These are phyloP conservation scores for Oreochromis grahami DNA, from an alignment of 2,797 vertebrate species.

Conservation along the genomic window DNA sequence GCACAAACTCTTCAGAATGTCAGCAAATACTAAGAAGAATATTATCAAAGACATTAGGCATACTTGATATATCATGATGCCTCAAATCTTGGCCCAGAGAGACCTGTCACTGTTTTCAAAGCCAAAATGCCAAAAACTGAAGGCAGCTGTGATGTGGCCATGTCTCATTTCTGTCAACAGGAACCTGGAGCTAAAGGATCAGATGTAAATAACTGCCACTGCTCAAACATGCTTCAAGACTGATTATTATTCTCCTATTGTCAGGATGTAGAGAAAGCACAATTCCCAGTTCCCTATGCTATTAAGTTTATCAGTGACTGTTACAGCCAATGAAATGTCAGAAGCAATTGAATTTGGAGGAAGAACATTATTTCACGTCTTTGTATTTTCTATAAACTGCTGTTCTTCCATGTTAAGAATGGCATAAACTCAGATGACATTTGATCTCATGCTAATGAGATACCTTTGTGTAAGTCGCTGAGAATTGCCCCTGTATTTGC, in stretches of 20 bases:
- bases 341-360: neutral
- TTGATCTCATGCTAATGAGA: slow-evolving; percentile 17
- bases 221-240: neutral
- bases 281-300: neutral
- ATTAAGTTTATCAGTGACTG: slow-evolving; percentile 5
- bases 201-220: slow-evolving; percentile 1
- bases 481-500: neutral
- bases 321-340: slow-evolving; percentile 11
- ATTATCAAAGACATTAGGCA: slow-evolving; percentile 25
- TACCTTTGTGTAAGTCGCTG: neutral
- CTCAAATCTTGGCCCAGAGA: neutral
- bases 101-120: slow-evolving; percentile 6
- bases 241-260: neutral
- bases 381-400: neutral
- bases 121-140: neutral
- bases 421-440: neutral
- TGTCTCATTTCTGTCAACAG: slow-evolving; percentile 20
- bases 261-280: neutral
- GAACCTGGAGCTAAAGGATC: slow-evolving; percentile 1
- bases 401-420: neutral
- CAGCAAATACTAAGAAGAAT: neutral
- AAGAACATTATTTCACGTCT: neutral
- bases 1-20: neutral
- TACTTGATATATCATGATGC: neutral
- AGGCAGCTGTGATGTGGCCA: neutral